Base-by-base conservation (phyloP, 2,888 invertebrate genomes). In the Electrophaes corylata region DNA sequence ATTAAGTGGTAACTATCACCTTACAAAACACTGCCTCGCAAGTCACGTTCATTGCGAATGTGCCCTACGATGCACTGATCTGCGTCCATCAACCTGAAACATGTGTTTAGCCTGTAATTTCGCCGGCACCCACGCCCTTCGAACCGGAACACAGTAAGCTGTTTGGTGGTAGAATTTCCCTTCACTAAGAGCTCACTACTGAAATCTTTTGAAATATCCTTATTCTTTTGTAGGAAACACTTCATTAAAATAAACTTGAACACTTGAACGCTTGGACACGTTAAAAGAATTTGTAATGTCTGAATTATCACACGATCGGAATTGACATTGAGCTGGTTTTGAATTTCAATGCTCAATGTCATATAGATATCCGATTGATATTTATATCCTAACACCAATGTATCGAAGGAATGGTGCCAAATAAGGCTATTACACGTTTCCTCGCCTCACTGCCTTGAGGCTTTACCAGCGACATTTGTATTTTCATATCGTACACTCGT, bases 381-480 rank as follows among this genome's bases (percentile, higher is more conserved):
- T 56, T 73, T 76, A 75, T 29, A 10, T 6, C 29, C 12, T n/a
- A n/a, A n/a, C n/a, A n/a, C n/a, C n/a, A n/a, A n/a, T n/a, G 35
- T 16, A 37, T 8, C 8, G 16, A 2, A 37, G 35, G 16, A 51
- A 59, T 67, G 76, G 69, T 71, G 66, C 76, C 77, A 72, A 79
- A 81, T 85, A 83, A 84, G 84, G 81, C 70, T 72, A 75, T 81
- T 78, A 64, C 29, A 41, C 44, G 46, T 37, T 35, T 26, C 40
- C 33, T 46, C 49, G 12, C 18, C n/a, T 14, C 35, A 11, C 3
- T 44, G 48, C 37, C 55, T 49, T 43, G 44, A 55, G 44, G 31
- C 35, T 43, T 19, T 40, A 45, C 31, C 35, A 8, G 10, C 41
- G 16, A 39, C 49, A 56, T 44, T 50, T 12, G 33, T 35, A 40